phyloP scores from a whole-genome alignment of 1,140 invertebrate species.

The Caenorhabditis briggsae region DNA sequence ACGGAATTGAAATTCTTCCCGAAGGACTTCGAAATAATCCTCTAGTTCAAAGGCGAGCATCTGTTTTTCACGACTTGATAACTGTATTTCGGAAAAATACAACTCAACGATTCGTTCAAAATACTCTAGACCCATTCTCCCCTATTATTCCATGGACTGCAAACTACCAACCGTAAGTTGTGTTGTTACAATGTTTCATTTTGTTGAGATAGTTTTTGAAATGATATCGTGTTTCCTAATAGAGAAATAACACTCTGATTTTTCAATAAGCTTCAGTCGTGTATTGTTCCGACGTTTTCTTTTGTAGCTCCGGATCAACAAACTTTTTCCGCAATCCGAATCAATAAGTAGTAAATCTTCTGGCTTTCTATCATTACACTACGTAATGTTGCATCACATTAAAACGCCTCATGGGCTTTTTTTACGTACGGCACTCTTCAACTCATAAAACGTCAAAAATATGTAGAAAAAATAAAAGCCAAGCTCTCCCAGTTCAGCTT shows the following conservation, averaged over 20 bases:
- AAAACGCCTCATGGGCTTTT: conserved; percentile 34
- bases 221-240: no score
- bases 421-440: conserved; percentile 23
- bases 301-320: not conserved
- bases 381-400: conserved; percentile 53
- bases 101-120: conserved; percentile 49
- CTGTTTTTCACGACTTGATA: conserved; percentile 74
- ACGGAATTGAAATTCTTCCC: conserved; percentile 55
- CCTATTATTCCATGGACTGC: conserved; percentile 29
- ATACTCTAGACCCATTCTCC: conserved; percentile 60
- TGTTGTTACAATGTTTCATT: not conserved
- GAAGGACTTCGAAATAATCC: conserved; percentile 54
- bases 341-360: conserved; percentile 56
- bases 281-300: not conserved
- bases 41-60: conserved; percentile 67
- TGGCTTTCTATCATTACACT: conserved; percentile 25
- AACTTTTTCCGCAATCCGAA: not conserved
- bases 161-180: not conserved
- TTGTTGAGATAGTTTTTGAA: no score
- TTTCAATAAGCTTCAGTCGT: no score
- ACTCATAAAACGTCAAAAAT: conserved; percentile 52
- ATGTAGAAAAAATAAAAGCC: not conserved
- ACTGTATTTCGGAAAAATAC: conserved; percentile 77
- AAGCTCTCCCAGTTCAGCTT: not conserved
- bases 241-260: no score